Evolutionary conservation across 2,888 invertebrate species (phyloP), one percentile per base, ranked within the genome.

Genomic region (Lasioglossum marginatum): DNA sequence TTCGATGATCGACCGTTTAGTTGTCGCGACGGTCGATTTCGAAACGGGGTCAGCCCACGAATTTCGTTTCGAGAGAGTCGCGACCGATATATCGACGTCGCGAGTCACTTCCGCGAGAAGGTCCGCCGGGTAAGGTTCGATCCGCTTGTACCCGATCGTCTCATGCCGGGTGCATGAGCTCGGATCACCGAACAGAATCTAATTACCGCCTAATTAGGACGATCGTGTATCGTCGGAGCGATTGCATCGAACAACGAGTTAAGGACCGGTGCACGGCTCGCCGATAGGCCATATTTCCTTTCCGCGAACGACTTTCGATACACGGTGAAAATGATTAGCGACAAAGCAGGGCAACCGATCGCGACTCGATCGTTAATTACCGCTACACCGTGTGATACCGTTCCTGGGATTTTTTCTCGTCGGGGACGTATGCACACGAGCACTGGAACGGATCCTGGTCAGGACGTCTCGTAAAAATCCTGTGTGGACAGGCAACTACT

Each of bases 201-300:
- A 91, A 91, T 91, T 91, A 91, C 90, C 87, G 88, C 71, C 93
- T 93, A 93, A 93, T 93, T 93, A 92, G 93, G 88, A 92, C 91
- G 92, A 93, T 92, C 92, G 90, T 93, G 91, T 93, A 92, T 91
- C 92, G 91, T 90, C 82, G 34, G 77, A 68, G 90, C 88, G 92
- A 93, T 93, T 92, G 89, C 89, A 90, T 89, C 91, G 91, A 91
- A 92, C 91, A 92, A 90, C 92, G 87, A 89, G 91, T 88, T 89
- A 87, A 88, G 77, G 79, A 89, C 83, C 80, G 82, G 76, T 82
- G 87, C 85, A 82, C 81, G 81, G 85, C 77, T 75, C 37, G 79
- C 48, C 85, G 87, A 86, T 87, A 88, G 86, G 87, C 87, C 87
- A 91, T 91, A 91, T 91, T 90, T 89, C 82, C 86, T 85, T 86